These are phyloP conservation scores for Syngnathus typhle DNA, from an alignment of 2,113 vertebrate species.

Conservation along the genomic window DNA sequence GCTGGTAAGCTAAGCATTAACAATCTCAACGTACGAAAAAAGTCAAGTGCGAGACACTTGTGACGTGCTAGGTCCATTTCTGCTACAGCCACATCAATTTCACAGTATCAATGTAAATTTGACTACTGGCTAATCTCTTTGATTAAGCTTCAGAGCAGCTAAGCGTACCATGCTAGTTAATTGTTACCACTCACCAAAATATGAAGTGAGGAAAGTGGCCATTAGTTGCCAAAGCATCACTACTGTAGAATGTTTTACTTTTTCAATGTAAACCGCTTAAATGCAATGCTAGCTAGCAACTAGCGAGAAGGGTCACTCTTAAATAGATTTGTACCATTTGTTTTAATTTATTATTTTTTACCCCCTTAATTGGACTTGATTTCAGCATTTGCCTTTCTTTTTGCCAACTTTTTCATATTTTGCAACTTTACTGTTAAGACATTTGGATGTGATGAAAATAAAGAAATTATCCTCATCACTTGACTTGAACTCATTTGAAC, in stretches of 20 bases:
- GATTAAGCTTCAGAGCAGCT: background rate
- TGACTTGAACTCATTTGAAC: background rate
- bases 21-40: background rate
- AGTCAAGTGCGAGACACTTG: background rate
- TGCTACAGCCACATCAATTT: background rate
- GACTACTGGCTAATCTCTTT: background rate
- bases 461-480: background rate
- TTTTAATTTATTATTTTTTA: background rate
- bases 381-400: background rate
- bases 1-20: background rate
- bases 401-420: constrained; percentile 3
- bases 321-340: background rate
- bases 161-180: background rate
- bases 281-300: background rate
- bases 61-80: background rate
- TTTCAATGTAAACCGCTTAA: background rate
- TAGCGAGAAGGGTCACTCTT: background rate
- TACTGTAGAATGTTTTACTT: too few species aligned
- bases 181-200: too few species aligned
- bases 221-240: too few species aligned
- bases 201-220: too few species aligned
- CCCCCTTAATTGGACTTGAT: background rate
- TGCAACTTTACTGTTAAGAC: background rate
- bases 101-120: background rate
- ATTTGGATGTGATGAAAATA: background rate